A percentile compares a stretch with the other conserved stretches of the same genome.
These are phyloP conservation scores for Colletes latitarsis DNA, from an alignment of 1,140 invertebrate species.

Conservation along the genomic window DNA sequence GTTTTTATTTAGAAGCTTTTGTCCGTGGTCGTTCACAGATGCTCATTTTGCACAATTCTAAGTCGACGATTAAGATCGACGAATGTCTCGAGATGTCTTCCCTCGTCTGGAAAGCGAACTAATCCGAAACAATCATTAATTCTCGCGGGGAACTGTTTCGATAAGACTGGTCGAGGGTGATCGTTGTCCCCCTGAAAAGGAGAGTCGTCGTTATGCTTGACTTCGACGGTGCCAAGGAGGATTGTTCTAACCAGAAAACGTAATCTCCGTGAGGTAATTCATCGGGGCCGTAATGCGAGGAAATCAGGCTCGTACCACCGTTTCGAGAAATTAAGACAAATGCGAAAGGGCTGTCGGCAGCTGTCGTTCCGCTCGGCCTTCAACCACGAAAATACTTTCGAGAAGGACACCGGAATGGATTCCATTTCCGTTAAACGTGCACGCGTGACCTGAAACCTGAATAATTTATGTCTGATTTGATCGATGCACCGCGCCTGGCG, in stretches of 20 bases:
- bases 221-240: constrained; percentile 5
- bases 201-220: constrained; percentile 28
- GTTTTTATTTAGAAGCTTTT: too few species aligned
- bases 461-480: constrained; percentile 46
- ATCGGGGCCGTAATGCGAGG: constrained; percentile 33
- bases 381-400: constrained; percentile 27
- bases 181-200: background rate
- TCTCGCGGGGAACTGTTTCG: constrained; percentile 18
- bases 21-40: too few species aligned
- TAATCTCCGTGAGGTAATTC: constrained; percentile 42
- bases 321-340: constrained; percentile 42
- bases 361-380: constrained; percentile 16
- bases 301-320: constrained; percentile 24
- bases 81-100: too few species aligned
- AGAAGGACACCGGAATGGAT: constrained; percentile 36
- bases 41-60: too few species aligned
- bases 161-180: constrained; percentile 13
- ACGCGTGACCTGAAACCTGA: constrained; percentile 31
- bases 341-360: constrained; percentile 45
- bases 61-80: too few species aligned
- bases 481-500: constrained; percentile 22
- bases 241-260: constrained; percentile 25
- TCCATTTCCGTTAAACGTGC: constrained; percentile 43
- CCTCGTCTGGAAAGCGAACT: constrained; percentile 6
- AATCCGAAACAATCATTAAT: constrained; percentile 51